Base-by-base conservation (phyloP, 2,888 invertebrate species). In the Germaria angustata region DNA sequence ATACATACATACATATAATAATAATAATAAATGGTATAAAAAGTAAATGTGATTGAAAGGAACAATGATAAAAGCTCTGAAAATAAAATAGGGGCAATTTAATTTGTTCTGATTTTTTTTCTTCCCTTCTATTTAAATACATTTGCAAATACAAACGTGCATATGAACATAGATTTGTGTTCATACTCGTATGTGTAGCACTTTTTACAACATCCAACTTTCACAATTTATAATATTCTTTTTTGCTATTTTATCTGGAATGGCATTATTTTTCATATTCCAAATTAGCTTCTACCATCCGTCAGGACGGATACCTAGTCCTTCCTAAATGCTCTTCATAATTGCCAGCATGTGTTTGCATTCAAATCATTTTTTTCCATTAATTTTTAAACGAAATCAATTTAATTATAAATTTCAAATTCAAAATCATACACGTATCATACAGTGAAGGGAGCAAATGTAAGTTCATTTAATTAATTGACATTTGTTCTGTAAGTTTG, bases 381-480 rank as follows among this genome's bases (percentile, higher is more conserved):
- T 46, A 41, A 8, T 24, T 13, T 55, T 75, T n/a, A 13, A 22
- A 39, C 24, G 28, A 79, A 66, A 65, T 71, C 57, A 81, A 78
- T 81, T 80, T 80, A 82, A 82, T 82, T 78, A 71, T 71, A 80
- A 72, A 73, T 78, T 1, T 77, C 57, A 65, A 61, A 78, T 75
- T 75, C 49, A 76, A 55, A 46, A 57, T 24, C 17, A 57, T 24
- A 51, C 34, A 71, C n/a, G n/a, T n/a, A n/a, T n/a, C n/a, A n/a
- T n/a, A 44, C 13, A 69, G 63, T 39, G 49, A 15, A 63, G 41
- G 11, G 22, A 32, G 34, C 55, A 75, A 57, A 84, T 61, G 44
- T 63, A 69, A 61, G 57, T 84, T 77, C 66, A 80, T 65, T 81
- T 77, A 82, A 82, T 80, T 80, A 82, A 84, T 80, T 84, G 80